A percentile compares a stretch with the other conserved stretches of the same genome.
Conservation (phyloP, 53 echinoderm and acorn worm species). For the Henricia sp. region DNA sequence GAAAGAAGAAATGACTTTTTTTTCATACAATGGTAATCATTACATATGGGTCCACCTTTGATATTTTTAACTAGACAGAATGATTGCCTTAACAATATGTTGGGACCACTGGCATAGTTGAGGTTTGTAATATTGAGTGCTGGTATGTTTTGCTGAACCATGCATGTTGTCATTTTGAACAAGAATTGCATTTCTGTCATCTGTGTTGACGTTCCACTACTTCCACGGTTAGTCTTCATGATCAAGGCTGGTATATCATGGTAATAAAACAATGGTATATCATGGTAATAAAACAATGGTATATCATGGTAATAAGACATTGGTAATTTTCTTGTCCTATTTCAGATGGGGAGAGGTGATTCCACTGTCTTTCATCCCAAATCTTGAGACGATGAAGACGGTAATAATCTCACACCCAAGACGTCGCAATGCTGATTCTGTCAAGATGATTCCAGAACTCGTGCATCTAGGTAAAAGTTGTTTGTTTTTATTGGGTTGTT, state of each 20-base stretch:
- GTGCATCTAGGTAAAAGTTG: constrained; percentile 63
- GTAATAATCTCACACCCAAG: constrained; percentile 60
- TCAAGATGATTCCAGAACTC: constrained; percentile 67
- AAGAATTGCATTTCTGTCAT: neutral
- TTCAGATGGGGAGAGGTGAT: constrained; percentile 76
- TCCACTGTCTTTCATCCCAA: constrained; percentile 36
- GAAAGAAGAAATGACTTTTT: too few species aligned
- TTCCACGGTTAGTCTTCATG: neutral
- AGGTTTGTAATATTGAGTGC: too few species aligned
- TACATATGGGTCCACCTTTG: too few species aligned
- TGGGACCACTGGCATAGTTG: too few species aligned
- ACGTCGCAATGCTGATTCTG: constrained; percentile 49
- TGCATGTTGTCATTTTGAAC: neutral
- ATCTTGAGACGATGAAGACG: constrained; percentile 32
- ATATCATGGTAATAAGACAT: neutral
- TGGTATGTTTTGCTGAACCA: too few species aligned
- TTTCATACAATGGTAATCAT: too few species aligned
- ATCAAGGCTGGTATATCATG: neutral
- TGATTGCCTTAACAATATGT: too few species aligned
- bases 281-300: neutral
- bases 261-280: neutral
- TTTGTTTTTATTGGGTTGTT: neutral
- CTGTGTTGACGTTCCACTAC: neutral
- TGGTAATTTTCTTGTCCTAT: neutral
- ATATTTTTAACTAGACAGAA: too few species aligned